Conservation (phyloP, 1,140 invertebrate species). For the Protaetia brevitarsis region DNA sequence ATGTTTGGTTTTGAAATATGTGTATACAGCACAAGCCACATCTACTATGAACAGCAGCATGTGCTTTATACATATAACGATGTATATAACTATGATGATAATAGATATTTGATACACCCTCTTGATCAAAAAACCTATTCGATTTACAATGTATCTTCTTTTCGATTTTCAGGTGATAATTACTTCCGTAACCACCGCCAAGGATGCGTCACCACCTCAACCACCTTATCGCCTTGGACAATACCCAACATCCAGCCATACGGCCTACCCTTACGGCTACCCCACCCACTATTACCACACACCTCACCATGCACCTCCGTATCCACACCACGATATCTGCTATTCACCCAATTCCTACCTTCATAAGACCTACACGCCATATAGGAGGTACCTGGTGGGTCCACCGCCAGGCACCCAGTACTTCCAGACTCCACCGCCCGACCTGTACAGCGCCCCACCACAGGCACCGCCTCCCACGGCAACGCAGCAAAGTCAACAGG, state of each 20-base stretch:
- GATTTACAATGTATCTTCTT: slow-evolving; percentile 16
- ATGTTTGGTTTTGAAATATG: too few species aligned
- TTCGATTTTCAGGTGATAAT: slow-evolving; percentile 47
- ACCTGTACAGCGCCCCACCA: slow-evolving; percentile 39
- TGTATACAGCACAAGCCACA: too few species aligned
- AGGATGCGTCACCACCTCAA: slow-evolving; percentile 35
- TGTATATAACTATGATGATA: too few species aligned
- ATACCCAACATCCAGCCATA: slow-evolving; percentile 35
- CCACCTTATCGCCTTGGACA: slow-evolving; percentile 36
- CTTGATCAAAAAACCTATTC: too few species aligned
- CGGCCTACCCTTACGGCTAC: slow-evolving; percentile 45
- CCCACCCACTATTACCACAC: slow-evolving; percentile 56
- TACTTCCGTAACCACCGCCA: slow-evolving; percentile 44
- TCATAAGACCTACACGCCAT: slow-evolving; percentile 32
- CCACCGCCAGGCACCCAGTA: slow-evolving; percentile 35
- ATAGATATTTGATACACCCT: background rate
- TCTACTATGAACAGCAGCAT: too few species aligned
- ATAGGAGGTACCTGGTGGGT: slow-evolving; percentile 36
- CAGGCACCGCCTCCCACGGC: slow-evolving; percentile 28
- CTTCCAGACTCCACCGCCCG: slow-evolving; percentile 45
- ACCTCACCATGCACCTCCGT: slow-evolving; percentile 43
- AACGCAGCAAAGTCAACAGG: slow-evolving; percentile 42
- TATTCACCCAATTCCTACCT: slow-evolving; percentile 41
- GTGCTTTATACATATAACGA: too few species aligned
- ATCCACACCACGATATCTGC: slow-evolving; percentile 46